A percentile compares a stretch with the other conserved stretches of the same genome.
phyloP scores from a whole-genome alignment of 2,888 invertebrate species.

The Atherix ibis region DNA sequence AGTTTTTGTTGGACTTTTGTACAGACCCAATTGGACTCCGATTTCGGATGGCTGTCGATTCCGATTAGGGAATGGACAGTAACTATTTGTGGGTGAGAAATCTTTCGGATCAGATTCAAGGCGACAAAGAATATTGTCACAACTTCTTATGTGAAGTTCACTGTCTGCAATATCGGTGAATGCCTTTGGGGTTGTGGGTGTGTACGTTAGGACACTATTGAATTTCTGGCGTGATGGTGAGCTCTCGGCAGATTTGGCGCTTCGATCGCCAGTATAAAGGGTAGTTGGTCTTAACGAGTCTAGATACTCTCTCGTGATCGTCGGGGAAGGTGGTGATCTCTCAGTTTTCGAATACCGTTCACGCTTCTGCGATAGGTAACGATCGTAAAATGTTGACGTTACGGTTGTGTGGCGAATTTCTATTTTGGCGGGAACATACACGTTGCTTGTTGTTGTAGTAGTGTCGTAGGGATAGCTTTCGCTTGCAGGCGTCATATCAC shows the following conservation, averaged over 20 bases:
- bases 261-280: slow-evolving; percentile 5
- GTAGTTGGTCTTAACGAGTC: slow-evolving; percentile 14
- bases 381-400: slow-evolving; percentile 32
- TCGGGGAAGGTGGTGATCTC: slow-evolving; percentile 25
- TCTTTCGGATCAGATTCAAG: too few species aligned
- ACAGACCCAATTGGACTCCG: too few species aligned
- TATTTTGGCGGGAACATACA: slow-evolving; percentile 25
- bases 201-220: not conserved
- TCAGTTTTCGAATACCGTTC: slow-evolving; percentile 25
- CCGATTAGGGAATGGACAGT: too few species aligned
- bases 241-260: slow-evolving; percentile 19
- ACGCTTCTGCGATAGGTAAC: slow-evolving; percentile 28
- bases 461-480: too few species aligned
- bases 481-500: too few species aligned
- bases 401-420: slow-evolving; percentile 32
- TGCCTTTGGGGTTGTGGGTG: too few species aligned
- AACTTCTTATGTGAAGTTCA: slow-evolving; percentile 18
- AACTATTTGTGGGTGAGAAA: too few species aligned
- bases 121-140: slow-evolving; percentile 20
- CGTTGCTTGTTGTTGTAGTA: not conserved
- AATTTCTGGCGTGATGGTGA: slow-evolving; percentile 16
- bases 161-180: too few species aligned
- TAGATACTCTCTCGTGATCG: slow-evolving; percentile 20
- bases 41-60: too few species aligned
- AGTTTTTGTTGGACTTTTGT: too few species aligned